phyloP scores from a whole-genome alignment of 1,140 invertebrate species.

The Drosophila azteca region DNA sequence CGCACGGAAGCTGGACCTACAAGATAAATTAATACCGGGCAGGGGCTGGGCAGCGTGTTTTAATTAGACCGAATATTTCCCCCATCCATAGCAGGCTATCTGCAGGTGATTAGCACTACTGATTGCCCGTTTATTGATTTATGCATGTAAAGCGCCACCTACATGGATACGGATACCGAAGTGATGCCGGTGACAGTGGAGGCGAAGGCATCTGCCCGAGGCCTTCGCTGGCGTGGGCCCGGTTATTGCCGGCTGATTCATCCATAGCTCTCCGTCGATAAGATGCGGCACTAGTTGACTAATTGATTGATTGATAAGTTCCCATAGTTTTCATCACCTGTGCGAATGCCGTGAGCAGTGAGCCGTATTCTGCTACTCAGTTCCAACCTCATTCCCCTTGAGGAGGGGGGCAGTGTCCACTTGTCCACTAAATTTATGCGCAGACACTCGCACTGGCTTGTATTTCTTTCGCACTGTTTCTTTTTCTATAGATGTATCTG shows the following conservation, averaged over 20 bases:
- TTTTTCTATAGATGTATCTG: conserved; percentile 3
- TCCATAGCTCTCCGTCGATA: background rate
- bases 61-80: too few species aligned
- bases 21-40: too few species aligned
- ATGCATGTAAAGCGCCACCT: conserved; percentile 36
- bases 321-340: background rate
- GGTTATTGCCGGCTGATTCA: conserved; percentile 30
- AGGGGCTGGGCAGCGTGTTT: background rate
- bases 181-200: too few species aligned
- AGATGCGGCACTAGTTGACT: conserved; percentile 34
- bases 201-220: too few species aligned
- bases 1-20: conserved; percentile 15
- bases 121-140: conserved; percentile 63
- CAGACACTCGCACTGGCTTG: background rate
- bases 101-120: conserved; percentile 55
- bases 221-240: too few species aligned
- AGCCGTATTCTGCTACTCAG: too few species aligned
- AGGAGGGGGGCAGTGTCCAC: background rate
- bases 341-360: background rate
- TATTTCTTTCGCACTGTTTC: too few species aligned
- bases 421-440: conserved; percentile 44
- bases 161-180: conserved; percentile 24
- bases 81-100: conserved; percentile 19
- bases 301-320: conserved; percentile 51
- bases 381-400: background rate